These are phyloP conservation scores for Amazona guildingii DNA, from an alignment of 2,113 vertebrate genomes.

Conservation along the genomic window DNA sequence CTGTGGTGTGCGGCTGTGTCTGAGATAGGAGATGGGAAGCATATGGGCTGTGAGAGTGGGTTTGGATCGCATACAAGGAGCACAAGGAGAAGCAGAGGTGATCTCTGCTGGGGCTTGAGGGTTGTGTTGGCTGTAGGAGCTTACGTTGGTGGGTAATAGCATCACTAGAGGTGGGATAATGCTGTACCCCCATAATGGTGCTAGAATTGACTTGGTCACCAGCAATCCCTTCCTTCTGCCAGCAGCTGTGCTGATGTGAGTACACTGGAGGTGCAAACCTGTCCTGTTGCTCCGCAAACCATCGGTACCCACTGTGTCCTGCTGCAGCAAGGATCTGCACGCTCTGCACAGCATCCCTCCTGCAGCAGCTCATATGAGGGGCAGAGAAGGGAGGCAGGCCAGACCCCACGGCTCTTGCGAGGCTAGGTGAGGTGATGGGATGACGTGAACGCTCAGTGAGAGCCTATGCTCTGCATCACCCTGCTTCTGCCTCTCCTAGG, in stretches of 20 bases:
- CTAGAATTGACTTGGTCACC: background rate
- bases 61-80: background rate
- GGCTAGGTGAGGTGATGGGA: background rate
- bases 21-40: background rate
- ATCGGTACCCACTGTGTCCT: background rate
- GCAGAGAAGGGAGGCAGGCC: too few species aligned
- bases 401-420: rapidly evolving
- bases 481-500: background rate
- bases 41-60: rapidly evolving
- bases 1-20: background rate
- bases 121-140: background rate
- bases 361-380: background rate
- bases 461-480: background rate
- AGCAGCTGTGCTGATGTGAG: background rate
- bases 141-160: background rate
- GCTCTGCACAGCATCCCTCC: rapidly evolving
- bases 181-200: too few species aligned
- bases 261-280: background rate
- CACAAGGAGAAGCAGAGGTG: background rate
- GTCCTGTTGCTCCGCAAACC: background rate
- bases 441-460: rapidly evolving
- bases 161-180: background rate
- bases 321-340: background rate
- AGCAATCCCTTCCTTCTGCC: background rate
- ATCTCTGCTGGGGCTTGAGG: background rate